These are phyloP conservation scores for Microcebus ravelobensis DNA, from an alignment of 2,113 vertebrate species.

Conservation along the genomic window DNA sequence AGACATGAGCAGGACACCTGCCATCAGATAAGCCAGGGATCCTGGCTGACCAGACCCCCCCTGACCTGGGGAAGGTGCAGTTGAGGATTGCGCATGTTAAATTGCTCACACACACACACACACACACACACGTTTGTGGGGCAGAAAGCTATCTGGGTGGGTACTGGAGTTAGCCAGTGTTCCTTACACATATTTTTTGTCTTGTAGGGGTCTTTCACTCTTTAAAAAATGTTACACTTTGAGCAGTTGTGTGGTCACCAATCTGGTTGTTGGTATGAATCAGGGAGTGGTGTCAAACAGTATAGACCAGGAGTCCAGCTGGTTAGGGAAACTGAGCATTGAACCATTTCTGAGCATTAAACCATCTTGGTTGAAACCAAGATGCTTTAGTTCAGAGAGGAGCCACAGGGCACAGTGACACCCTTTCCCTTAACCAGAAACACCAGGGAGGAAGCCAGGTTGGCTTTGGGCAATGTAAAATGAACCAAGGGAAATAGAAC, in stretches of 20 bases:
- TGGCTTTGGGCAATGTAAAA: not conserved
- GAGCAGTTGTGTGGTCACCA: not conserved
- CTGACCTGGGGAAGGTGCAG: not conserved
- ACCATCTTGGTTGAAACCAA: not conserved
- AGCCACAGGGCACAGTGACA: rapidly evolving
- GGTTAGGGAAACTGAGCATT: not conserved
- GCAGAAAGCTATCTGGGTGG: not conserved
- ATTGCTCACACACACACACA: rapidly evolving
- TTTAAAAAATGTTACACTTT: not conserved
- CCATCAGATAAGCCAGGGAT: not conserved
- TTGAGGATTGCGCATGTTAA: not conserved
- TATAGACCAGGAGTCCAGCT: not conserved
- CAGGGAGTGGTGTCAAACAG: not conserved
- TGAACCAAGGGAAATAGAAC: not conserved
- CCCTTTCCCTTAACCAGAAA: not conserved
- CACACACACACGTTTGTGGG: rapidly evolving
- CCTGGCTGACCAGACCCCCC: not conserved
- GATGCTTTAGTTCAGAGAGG: not conserved
- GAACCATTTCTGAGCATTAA: not conserved
- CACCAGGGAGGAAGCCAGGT: not conserved
- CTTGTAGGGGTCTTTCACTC: not conserved
- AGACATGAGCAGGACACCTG: not conserved
- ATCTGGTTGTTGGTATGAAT: not conserved
- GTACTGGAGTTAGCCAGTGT: not conserved
- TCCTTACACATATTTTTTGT: not conserved